Evolutionary conservation across 2,113 vertebrate genomes (phyloP).

Genomic region (Manacus vitellinus): DNA sequence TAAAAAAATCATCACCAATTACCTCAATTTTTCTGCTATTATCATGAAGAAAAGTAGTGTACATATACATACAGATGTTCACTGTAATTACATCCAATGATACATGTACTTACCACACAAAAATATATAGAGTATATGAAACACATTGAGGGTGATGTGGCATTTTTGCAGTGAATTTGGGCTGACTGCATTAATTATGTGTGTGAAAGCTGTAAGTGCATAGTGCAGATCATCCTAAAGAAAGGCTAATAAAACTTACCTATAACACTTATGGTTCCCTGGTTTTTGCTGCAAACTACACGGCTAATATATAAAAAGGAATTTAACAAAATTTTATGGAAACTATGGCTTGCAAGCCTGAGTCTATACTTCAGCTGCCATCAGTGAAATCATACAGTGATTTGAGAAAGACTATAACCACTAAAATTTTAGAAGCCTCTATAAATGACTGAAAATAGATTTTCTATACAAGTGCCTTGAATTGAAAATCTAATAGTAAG

Average conservation of each 20-base stretch:
- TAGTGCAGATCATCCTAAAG: neutral
- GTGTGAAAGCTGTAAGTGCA: neutral
- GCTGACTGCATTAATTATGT: neutral
- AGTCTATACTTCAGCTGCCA: neutral
- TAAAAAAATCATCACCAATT: neutral
- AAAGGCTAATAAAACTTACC: neutral
- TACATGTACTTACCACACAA: neutral
- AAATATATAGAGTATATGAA: neutral
- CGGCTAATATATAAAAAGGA: neutral
- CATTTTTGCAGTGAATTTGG: neutral
- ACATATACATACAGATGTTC: neutral
- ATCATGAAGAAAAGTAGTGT: neutral
- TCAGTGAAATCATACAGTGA: neutral
- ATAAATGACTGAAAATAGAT: slow-evolving; percentile 25
- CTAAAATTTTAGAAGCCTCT: slow-evolving; percentile 21
- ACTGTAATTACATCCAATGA: neutral
- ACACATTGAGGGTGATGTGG: neutral
- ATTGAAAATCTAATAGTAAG: neutral
- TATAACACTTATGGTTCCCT: neutral
- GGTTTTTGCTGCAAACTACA: neutral
- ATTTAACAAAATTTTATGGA: slow-evolving; percentile 9
- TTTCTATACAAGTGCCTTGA: neutral
- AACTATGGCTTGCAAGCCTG: neutral
- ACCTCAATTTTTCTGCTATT: neutral
- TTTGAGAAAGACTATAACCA: slow-evolving; percentile 1